Evolutionary conservation across 2,888 invertebrate species (phyloP).

Genomic region (Philopedon plagiatum): DNA sequence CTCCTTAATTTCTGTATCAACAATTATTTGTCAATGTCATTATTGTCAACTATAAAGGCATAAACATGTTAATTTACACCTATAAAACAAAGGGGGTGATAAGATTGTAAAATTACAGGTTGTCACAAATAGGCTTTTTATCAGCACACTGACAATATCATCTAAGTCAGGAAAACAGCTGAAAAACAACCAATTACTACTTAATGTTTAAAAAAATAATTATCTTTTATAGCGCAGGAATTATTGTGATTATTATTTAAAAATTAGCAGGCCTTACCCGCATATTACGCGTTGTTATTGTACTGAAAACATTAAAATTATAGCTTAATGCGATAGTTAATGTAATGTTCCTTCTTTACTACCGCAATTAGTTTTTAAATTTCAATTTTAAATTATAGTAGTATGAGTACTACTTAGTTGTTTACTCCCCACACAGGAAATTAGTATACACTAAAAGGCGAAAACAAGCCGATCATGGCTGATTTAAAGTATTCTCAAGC

Average conservation of each 20-base stretch:
- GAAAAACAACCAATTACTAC: neutral
- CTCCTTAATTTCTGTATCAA: neutral
- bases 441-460: too few relatives aligned
- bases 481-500: too few relatives aligned
- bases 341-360: neutral
- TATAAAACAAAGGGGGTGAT: neutral
- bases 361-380: neutral
- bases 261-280: conserved; percentile 7
- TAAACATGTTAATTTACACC: conserved; percentile 16
- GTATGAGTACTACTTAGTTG: too few relatives aligned
- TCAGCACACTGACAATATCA: neutral
- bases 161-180: neutral
- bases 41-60: neutral
- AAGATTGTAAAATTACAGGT: conserved; percentile 6
- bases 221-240: neutral
- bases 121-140: neutral
- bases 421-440: too few relatives aligned
- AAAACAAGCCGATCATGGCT: too few relatives aligned
- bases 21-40: conserved; percentile 13
- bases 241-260: conserved; percentile 6
- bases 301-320: neutral
- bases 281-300: neutral
- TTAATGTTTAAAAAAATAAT: conserved; percentile 2
- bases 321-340: neutral
- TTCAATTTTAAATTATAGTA: conserved; percentile 1